Percentiles rank a stretch among this genome's conserved stretches.
These are phyloP conservation scores for Adelphocoris suturalis DNA, from an alignment of 2,888 invertebrate genomes.

Conservation along the genomic window DNA sequence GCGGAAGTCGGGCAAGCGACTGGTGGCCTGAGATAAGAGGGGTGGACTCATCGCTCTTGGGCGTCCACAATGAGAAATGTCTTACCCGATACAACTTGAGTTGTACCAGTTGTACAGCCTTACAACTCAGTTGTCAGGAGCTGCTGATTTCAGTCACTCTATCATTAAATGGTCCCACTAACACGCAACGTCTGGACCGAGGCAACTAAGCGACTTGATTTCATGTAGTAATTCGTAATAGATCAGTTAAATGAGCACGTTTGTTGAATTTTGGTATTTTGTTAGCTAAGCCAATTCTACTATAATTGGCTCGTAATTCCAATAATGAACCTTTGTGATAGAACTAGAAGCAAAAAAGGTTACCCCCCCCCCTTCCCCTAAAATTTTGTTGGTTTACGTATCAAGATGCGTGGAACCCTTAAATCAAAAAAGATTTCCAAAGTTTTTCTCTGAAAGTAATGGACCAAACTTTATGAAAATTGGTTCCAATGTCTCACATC, in stretches of 20 bases:
- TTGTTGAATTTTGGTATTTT: no score
- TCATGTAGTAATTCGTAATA: no score
- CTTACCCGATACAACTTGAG: neutral
- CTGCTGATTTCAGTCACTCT: neutral
- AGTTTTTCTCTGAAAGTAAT: no score
- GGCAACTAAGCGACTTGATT: neutral
- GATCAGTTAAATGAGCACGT: no score
- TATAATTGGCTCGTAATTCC: no score
- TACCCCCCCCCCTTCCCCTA: no score
- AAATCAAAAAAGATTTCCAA: neutral
- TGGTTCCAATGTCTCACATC: no score
- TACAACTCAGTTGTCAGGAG: neutral
- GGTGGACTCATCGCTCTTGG: neutral
- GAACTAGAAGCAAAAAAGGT: neutral
- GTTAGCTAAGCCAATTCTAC: no score
- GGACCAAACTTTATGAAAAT: no score
- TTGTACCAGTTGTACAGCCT: no score
- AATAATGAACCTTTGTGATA: neutral
- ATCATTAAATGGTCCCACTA: neutral
- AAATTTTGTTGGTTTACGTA: neutral
- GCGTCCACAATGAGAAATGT: neutral
- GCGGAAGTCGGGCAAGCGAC: neutral
- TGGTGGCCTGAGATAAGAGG: neutral
- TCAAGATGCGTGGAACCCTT: no score
- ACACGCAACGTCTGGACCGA: neutral